Base-by-base conservation (phyloP, 2,888 invertebrate genomes). In the Habroteleia sp. region DNA sequence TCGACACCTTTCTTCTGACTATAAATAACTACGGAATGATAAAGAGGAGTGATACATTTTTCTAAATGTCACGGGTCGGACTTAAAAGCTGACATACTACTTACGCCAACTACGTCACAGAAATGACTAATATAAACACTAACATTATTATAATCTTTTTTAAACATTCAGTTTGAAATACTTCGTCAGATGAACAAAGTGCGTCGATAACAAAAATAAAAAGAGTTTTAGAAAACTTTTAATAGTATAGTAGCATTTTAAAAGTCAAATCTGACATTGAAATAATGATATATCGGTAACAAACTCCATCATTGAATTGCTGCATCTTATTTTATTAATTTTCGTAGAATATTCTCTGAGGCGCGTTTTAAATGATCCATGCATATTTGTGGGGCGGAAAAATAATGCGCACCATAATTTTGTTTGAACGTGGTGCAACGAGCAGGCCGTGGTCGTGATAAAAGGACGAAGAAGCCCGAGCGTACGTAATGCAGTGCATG, bases 331-430 rank as follows among this genome's bases (percentile, higher is more conserved):
- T 68, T 50, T 50, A 58, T 68, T 68, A n/a, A n/a, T 50, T 10
- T 11, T 16, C 14, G 7, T 44, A 20, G 39, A 37, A 42, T 44
- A 35, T 27, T n/a, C 14, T 11, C 41, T 27, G 13, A 10, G 35
- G 39, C 33, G 41, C 1, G 33, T 41, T 27, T 42, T 42, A 60
- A 69, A 60, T 60, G 60, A 60, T 68, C 41, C 56, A 44, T 52
- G 52, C 35, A 31, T 20, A 50, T 52, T 54, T 20, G 60, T 23
- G 25, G 50, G 13, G 44, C 10, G 39, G 31, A 33, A 62, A 62
- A 69, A 42, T 60, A 69, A 69, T 68, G 69, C 46, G 23, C 46
- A 8, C 23, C 44, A 48, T 71, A 63, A 65, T 65, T 42, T 52
- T 50, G 37, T 72, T 58, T 37, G 58, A 50, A 44, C 41, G 58